Conservation (phyloP, 2,888 invertebrate species). For the Cetonia aurata region DNA sequence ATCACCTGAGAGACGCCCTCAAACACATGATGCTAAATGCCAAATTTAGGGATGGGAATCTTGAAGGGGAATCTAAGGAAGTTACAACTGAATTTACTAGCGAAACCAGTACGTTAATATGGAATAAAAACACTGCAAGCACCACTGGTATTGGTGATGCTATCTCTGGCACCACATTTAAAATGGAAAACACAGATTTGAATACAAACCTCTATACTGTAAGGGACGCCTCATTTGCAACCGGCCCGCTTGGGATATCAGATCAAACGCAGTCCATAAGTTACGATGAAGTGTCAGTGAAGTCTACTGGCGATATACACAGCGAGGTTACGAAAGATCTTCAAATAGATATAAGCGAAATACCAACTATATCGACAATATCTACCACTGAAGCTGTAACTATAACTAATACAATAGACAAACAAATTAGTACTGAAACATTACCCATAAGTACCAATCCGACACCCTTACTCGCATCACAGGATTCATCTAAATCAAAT, state of each 20-base stretch:
- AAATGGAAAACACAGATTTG: slow-evolving; percentile 49
- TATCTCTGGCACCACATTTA: slow-evolving; percentile 45
- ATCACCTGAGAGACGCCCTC: slow-evolving; percentile 57
- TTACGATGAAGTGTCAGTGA: slow-evolving; percentile 43
- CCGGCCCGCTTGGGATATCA: slow-evolving; percentile 45
- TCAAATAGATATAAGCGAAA: background rate
- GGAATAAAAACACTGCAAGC: slow-evolving; percentile 15
- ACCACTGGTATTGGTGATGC: slow-evolving; percentile 29
- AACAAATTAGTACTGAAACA: too few species aligned
- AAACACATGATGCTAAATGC: slow-evolving; percentile 49
- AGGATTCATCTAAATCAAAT: background rate
- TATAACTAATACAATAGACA: background rate
- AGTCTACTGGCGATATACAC: slow-evolving; percentile 9
- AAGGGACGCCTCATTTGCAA: slow-evolving; percentile 50
- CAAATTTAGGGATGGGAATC: background rate
- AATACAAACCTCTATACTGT: slow-evolving; percentile 47
- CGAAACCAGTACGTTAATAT: slow-evolving; percentile 43
- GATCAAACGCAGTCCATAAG: slow-evolving; percentile 49
- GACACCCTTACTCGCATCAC: background rate
- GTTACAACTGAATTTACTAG: slow-evolving; percentile 32
- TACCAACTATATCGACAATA: background rate
- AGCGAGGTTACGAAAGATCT: background rate
- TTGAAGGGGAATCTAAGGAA: slow-evolving; percentile 30
- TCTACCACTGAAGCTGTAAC: too few species aligned
- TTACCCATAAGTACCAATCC: background rate